Evolutionary conservation across 2,888 invertebrate species (phyloP).

Genomic region (Pachymerium ferrugineum): DNA sequence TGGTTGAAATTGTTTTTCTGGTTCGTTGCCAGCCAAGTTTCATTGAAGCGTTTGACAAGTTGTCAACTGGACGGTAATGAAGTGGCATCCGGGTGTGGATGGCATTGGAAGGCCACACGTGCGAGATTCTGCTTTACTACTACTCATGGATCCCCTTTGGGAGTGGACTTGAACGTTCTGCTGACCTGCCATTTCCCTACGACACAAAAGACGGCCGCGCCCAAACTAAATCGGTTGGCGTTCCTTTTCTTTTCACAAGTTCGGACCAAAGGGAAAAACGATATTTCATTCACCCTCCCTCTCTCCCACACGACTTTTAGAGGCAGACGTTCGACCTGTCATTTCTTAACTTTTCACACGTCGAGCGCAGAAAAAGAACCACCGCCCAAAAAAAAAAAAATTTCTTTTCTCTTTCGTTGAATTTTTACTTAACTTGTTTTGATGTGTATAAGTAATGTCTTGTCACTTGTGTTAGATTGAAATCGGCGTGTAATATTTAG

Average conservation of each 20-base stretch:
- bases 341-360: background rate
- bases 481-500: too few relatives aligned
- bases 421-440: too few relatives aligned
- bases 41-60: background rate
- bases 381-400: background rate
- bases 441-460: too few relatives aligned
- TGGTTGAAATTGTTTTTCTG: background rate
- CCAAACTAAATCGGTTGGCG: background rate
- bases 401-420: background rate
- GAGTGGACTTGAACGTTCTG: background rate
- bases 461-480: too few relatives aligned
- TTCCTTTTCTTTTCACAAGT: background rate
- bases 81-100: background rate
- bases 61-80: conserved; percentile 6
- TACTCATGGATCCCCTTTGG: background rate
- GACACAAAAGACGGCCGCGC: background rate
- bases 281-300: too few relatives aligned
- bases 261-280: background rate
- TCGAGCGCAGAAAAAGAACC: background rate
- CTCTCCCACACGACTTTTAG: background rate
- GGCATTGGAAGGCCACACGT: background rate
- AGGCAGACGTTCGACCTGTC: background rate
- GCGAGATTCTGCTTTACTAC: background rate
- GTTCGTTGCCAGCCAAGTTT: background rate
- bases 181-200: background rate